Evolutionary conservation across 2,797 vertebrate species (phyloP).

Genomic region (Selene dorsalis): DNA sequence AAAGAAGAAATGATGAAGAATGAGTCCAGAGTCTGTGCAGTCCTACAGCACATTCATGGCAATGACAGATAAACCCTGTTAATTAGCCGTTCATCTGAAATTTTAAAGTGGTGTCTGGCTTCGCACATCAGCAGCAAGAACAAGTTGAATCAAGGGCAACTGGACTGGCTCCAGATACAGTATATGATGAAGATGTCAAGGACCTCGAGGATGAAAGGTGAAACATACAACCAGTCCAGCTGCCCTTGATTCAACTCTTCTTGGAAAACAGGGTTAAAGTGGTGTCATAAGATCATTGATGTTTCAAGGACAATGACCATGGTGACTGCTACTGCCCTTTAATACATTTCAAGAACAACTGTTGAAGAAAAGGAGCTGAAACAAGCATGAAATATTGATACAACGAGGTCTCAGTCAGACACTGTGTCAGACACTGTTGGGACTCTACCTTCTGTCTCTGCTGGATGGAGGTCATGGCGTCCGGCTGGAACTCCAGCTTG

Average conservation of each 20-base stretch:
- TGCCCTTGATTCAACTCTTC: not conserved
- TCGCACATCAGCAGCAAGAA: too few relatives aligned
- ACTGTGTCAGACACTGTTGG: not conserved
- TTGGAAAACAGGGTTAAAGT: not conserved
- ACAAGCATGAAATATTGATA: not conserved
- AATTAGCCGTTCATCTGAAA: conserved; percentile 42
- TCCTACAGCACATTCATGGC: conserved; percentile 32
- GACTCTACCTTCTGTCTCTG: conserved; percentile 91
- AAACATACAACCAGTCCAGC: not conserved
- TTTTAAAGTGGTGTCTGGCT: conserved; percentile 14
- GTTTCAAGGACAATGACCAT: not conserved
- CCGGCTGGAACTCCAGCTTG: conserved; percentile 98
- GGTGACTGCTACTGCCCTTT: not conserved
- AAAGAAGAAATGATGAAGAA: conserved; percentile 42
- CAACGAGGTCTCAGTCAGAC: not conserved
- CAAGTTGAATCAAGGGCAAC: not conserved
- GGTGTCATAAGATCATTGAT: not conserved
- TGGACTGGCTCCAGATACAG: not conserved
- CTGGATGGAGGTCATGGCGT: conserved; percentile 93
- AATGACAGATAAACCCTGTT: conserved; percentile 53
- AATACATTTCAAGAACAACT: not conserved
- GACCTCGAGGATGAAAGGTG: not conserved
- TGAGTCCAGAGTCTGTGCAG: conserved; percentile 10
- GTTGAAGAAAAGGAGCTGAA: not conserved
- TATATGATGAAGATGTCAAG: not conserved